Evolutionary conservation across 2,888 invertebrate species (phyloP).

Genomic region (Synergus laeviventris): DNA sequence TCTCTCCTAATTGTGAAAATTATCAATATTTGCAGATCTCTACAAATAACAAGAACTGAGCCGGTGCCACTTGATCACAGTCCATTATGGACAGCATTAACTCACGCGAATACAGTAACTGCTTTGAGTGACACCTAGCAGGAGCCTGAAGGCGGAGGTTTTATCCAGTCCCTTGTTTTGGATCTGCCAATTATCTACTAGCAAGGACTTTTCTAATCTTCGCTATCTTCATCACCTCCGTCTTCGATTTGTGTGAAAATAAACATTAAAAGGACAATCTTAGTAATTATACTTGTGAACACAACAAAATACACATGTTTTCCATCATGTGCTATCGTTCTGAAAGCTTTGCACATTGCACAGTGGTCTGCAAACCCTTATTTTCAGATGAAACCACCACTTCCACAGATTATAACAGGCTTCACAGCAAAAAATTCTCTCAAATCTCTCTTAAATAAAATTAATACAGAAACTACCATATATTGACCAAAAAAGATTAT

Average conservation of each 20-base stretch:
- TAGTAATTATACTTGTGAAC: neutral
- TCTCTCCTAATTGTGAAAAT: neutral
- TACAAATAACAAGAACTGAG: slow-evolving; percentile 65
- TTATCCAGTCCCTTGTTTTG: slow-evolving; percentile 79
- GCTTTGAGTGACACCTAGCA: slow-evolving; percentile 78
- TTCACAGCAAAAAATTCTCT: too few species aligned
- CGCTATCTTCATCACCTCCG: slow-evolving; percentile 16
- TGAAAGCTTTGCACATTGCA: neutral
- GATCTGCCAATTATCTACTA: slow-evolving; percentile 80
- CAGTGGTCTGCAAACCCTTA: neutral
- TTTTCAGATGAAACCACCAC: too few species aligned
- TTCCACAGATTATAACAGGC: too few species aligned
- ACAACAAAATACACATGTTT: neutral
- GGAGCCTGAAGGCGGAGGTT: slow-evolving; percentile 76
- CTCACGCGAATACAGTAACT: slow-evolving; percentile 82
- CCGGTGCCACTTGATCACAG: slow-evolving; percentile 80
- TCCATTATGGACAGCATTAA: slow-evolving; percentile 89
- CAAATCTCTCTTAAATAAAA: too few species aligned
- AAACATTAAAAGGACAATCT: slow-evolving; percentile 6
- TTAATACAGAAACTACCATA: too few species aligned
- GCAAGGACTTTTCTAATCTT: slow-evolving; percentile 53
- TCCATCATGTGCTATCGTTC: neutral
- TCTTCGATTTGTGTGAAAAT: slow-evolving; percentile 22
- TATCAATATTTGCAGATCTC: slow-evolving; percentile 63
- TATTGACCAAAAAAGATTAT: too few species aligned